phyloP scores from a whole-genome alignment of 2,888 invertebrate genomes.

The Serripes groenlandicus region DNA sequence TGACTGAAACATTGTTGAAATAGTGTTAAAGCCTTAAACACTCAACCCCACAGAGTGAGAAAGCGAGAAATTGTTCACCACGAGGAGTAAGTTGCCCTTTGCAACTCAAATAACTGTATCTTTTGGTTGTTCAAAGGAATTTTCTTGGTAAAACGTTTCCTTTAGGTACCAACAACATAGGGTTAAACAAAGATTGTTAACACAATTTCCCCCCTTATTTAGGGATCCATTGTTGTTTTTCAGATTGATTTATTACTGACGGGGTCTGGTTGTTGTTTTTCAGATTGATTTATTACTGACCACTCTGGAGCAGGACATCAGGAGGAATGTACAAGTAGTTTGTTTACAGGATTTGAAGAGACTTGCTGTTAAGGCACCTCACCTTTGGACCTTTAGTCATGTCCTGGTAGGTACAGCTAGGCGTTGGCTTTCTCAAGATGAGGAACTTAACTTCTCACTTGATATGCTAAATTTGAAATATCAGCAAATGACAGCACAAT shows the following conservation, averaged over 20 bases:
- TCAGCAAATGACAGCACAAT: too few relatives aligned
- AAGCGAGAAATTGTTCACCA: too few relatives aligned
- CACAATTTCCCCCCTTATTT: too few relatives aligned
- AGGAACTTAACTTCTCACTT: too few relatives aligned
- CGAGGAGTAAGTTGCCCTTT: too few relatives aligned
- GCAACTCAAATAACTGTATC: too few relatives aligned
- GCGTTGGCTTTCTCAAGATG: too few relatives aligned
- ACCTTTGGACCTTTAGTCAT: conserved; percentile 91
- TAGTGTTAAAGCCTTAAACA: too few relatives aligned
- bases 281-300: conserved; percentile 89
- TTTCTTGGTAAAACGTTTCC: background rate
- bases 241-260: conserved; percentile 89
- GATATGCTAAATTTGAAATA: too few relatives aligned
- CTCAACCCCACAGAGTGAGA: too few relatives aligned
- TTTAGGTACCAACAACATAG: background rate
- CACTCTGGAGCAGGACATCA: conserved; percentile 90
- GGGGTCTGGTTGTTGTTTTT: background rate
- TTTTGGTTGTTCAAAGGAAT: too few relatives aligned
- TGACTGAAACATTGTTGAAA: too few relatives aligned
- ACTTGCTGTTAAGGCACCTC: conserved; percentile 91
- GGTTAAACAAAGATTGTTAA: background rate
- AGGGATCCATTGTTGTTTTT: background rate
- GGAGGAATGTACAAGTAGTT: conserved; percentile 91
- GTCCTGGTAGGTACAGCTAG: conserved; percentile 80
- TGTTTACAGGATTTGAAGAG: conserved; percentile 90